Evolutionary conservation across 2,888 invertebrate species (phyloP).

Genomic region (Lacanobia oleracea): DNA sequence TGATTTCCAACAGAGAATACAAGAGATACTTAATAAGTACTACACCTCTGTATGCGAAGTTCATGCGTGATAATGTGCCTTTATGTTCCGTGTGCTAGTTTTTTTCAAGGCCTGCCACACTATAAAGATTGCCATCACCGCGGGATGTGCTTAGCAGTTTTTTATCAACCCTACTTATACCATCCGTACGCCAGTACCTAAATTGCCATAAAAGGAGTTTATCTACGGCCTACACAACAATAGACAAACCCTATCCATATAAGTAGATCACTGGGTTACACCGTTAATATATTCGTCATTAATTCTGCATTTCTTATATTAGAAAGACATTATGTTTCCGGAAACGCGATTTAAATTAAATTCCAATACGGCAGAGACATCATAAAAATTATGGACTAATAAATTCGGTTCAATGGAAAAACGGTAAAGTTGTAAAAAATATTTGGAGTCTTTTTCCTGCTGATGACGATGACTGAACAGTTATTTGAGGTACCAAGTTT

Average conservation of each 20-base stretch:
- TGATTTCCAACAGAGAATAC: conserved; percentile 14
- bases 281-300: conserved; percentile 52
- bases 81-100: conserved; percentile 42
- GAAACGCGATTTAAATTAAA: conserved; percentile 49
- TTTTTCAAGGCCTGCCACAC: conserved; percentile 68
- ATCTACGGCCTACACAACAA: conserved; percentile 20
- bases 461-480: conserved; percentile 64
- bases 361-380: conserved; percentile 41
- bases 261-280: conserved; percentile 39
- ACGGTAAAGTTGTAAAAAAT: conserved; percentile 57
- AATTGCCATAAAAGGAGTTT: conserved; percentile 11
- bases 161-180: conserved; percentile 55
- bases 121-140: conserved; percentile 70
- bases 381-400: conserved; percentile 59
- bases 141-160: conserved; percentile 62
- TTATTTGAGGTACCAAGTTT: conserved; percentile 63
- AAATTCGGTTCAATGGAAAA: conserved; percentile 49
- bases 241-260: conserved; percentile 3
- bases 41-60: conserved; percentile 4
- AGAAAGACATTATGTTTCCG: conserved; percentile 43
- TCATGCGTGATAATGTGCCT: conserved; percentile 25
- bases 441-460: conserved; percentile 62
- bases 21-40: conserved; percentile 8
- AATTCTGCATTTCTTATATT: conserved; percentile 39
- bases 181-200: conserved; percentile 39